Evolutionary conservation across 2,113 vertebrate genomes (phyloP).

Genomic region (Dryoscopus gambensis): DNA sequence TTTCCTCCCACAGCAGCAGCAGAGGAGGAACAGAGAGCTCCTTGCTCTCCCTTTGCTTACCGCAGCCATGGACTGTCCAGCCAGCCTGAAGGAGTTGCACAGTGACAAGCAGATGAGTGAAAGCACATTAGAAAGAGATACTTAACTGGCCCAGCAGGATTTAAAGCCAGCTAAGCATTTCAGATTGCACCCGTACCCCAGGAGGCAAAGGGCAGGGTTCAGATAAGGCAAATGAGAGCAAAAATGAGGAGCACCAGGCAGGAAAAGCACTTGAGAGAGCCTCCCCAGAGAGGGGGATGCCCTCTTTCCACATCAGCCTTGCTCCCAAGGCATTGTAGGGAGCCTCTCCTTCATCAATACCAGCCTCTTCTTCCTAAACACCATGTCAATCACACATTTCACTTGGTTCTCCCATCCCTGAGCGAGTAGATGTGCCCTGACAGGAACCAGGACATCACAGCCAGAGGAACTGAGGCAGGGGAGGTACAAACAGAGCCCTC

Average conservation of each 20-base stretch:
- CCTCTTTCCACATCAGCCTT: neutral
- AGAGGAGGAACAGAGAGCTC: neutral
- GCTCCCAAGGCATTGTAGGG: neutral
- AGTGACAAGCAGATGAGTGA: neutral
- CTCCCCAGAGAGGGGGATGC: neutral
- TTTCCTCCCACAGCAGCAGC: neutral
- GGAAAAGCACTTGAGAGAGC: neutral
- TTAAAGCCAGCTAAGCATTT: constrained; percentile 27
- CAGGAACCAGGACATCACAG: neutral
- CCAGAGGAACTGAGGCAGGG: neutral
- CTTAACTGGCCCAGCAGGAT: constrained; percentile 6
- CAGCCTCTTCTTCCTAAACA: neutral
- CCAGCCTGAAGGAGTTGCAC: neutral
- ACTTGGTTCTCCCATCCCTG: neutral
- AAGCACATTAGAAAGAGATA: neutral
- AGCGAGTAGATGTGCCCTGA: accelerated
- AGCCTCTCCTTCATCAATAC: neutral
- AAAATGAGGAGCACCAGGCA: neutral
- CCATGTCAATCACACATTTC: neutral
- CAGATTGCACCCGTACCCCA: neutral
- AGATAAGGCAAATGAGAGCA: neutral
- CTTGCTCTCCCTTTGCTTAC: neutral
- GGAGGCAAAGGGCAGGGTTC: neutral
- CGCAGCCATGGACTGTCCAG: neutral
- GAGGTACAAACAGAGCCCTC: neutral